phyloP scores from a whole-genome alignment of 2,113 vertebrate genomes.

The Penelope pileata region DNA sequence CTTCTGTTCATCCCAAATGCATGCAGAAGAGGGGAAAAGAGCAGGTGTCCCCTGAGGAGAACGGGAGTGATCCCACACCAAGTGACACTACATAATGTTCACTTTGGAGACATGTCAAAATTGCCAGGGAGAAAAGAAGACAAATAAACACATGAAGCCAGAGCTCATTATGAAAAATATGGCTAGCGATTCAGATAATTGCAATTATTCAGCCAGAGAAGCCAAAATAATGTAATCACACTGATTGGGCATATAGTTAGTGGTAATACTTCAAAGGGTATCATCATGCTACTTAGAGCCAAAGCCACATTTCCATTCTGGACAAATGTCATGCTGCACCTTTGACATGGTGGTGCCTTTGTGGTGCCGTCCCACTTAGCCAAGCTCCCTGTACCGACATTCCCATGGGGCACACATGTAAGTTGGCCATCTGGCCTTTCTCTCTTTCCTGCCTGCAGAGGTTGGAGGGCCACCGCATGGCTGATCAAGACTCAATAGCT shows the following conservation, averaged over 20 bases:
- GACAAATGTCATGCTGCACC: background rate
- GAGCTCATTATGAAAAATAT: slow-evolving; percentile 59
- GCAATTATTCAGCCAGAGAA: slow-evolving; percentile 39
- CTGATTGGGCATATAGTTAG: background rate
- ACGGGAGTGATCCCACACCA: slow-evolving; percentile 25
- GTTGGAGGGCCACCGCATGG: background rate
- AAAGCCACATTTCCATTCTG: slow-evolving; percentile 19
- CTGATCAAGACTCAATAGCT: background rate
- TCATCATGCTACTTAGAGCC: background rate
- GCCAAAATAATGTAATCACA: slow-evolving; percentile 3
- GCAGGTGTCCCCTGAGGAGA: slow-evolving; percentile 58
- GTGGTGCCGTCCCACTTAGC: background rate
- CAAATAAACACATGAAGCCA: slow-evolving; percentile 52
- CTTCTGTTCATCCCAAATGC: slow-evolving; percentile 69
- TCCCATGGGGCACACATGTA: background rate
- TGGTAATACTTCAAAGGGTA: background rate
- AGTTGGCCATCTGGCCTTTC: background rate
- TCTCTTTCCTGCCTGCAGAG: background rate
- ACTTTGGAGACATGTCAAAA: slow-evolving; percentile 58
- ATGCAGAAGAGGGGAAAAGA: slow-evolving; percentile 49
- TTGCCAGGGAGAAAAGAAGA: slow-evolving; percentile 35
- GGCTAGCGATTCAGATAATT: slow-evolving; percentile 28
- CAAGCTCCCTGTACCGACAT: background rate
- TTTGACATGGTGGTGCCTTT: background rate
- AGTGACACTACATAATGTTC: slow-evolving; percentile 34